Percentiles rank a stretch among this genome's conserved stretches.
Conservation (phyloP, 2,113 vertebrate species). For the Mellivora capensis region DNA sequence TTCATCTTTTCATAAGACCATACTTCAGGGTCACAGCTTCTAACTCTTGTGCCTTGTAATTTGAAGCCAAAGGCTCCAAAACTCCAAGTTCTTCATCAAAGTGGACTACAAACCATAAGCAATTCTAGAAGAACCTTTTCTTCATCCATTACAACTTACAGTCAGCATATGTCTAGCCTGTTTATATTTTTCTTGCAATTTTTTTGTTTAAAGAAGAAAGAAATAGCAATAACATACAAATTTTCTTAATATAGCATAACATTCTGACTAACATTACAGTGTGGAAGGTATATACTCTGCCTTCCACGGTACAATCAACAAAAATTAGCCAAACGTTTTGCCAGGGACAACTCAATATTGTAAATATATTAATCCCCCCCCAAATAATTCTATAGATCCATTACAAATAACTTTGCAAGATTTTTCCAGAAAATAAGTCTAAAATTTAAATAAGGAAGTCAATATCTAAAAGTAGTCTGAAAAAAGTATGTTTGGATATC, state of each 20-base stretch:
- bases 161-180: background rate
- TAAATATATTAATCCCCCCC: background rate
- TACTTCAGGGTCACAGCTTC: background rate
- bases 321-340: background rate
- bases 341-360: background rate
- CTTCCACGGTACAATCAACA: background rate
- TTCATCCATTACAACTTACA: background rate
- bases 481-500: background rate
- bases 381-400: background rate
- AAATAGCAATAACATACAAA: background rate
- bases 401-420: background rate
- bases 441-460: background rate
- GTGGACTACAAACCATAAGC: background rate
- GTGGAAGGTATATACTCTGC: background rate
- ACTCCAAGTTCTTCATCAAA: background rate
- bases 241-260: background rate
- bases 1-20: background rate
- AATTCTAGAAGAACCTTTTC: background rate
- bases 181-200: background rate
- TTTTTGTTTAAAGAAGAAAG: background rate
- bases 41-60: background rate
- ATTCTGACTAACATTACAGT: background rate
- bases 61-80: background rate
- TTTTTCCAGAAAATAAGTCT: background rate
- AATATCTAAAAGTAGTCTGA: background rate